These are phyloP conservation scores for Phataginus tetradactyla DNA, from an alignment of 2,797 vertebrate genomes.

Conservation along the genomic window DNA sequence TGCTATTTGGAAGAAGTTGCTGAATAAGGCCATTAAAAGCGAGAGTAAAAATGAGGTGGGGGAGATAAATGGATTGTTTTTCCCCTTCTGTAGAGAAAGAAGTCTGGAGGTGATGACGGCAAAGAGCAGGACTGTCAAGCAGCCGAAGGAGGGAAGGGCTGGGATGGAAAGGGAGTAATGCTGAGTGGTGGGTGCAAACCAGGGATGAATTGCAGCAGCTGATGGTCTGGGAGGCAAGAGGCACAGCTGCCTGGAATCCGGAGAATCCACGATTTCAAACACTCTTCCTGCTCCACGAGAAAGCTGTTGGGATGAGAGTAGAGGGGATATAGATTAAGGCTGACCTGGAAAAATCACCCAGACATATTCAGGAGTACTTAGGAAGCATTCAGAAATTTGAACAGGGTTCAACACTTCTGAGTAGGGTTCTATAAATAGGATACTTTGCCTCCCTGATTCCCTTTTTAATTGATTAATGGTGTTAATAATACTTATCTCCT, in stretches of 20 bases:
- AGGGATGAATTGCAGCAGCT: background rate
- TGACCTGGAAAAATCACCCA: background rate
- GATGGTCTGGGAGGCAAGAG: background rate
- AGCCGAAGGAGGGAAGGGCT: too few species aligned
- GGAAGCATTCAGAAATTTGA: background rate
- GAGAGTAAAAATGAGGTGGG: constrained; percentile 62
- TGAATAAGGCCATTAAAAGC: constrained; percentile 63
- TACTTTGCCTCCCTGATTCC: background rate
- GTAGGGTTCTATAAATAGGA: background rate
- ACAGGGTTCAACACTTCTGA: background rate
- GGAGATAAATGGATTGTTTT: background rate
- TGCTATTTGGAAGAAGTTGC: constrained; percentile 65
- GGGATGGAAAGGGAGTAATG: background rate
- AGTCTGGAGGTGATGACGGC: background rate
- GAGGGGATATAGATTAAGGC: background rate
- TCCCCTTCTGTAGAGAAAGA: background rate
- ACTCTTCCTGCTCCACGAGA: accelerated
- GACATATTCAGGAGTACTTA: background rate
- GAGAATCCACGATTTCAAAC: background rate
- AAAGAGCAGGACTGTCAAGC: background rate
- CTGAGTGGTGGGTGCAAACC: background rate
- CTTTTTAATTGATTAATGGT: background rate
- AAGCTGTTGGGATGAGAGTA: too few species aligned
- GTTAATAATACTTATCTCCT: background rate
- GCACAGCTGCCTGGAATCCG: background rate